Base-by-base conservation (phyloP, 1,140 invertebrate species). In the Lucilia sericata region DNA sequence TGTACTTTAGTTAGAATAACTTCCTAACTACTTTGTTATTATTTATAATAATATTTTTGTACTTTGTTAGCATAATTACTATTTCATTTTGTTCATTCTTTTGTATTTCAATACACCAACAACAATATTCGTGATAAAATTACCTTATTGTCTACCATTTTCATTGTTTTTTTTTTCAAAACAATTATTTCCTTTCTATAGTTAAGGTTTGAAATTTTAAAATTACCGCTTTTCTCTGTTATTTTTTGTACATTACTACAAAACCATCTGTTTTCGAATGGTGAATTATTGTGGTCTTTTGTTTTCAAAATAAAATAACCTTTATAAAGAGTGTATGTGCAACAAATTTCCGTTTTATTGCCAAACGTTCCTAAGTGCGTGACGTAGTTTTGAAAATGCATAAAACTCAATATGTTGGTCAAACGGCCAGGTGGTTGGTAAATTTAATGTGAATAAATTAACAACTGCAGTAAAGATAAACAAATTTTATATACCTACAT, bases 291-390 rank as follows among this genome's bases (percentile, higher is more conserved):
- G 55, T 21, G 9, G n/a, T 7, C 65, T 70, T 70, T 70, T 70
- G 65, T 70, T 70, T 25, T 70, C 5, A 12, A 25, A 60, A 12
- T 14, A 60, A 60, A 60, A 70, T 10, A 70, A 70, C 21, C 65
- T 70, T 19, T n/a, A 13, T 80, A 42, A 42, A 8, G 42, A 8
- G 42, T 8, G 12, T 55, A 30, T 74, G 80, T 84, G 84, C 84
- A 82, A 84, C 25, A 14, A n/a, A 84, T 55, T 84, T 84, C 84
- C 84, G 84, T 84, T 84, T n/a, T 36, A 65, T 80, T 84, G 17
- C 83, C 74, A 76, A 76, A 30, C 74, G 82, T 83, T 76, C 30
- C 13, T 36, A 4, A 51, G 19, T 49, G 21, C 70, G 13, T 51
- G 21, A 5, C 51, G 42, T 10, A 30, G 5, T 83, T 30, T 10